phyloP scores from a whole-genome alignment of 2,113 vertebrate species.

The Thryonomys swinderianus region DNA sequence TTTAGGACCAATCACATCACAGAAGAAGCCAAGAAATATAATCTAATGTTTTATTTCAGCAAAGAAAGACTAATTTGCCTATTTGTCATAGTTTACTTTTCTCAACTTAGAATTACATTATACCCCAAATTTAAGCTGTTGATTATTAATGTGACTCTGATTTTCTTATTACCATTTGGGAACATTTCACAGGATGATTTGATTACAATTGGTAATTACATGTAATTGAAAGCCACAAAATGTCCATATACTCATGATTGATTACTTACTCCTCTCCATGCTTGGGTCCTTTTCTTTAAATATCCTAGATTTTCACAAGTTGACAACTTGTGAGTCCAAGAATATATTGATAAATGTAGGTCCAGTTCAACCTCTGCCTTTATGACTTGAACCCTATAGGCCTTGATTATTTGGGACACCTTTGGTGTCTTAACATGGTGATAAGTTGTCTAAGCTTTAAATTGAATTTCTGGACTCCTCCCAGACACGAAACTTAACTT shows the following conservation, averaged over 20 bases:
- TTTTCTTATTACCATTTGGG: background rate
- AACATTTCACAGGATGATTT: background rate
- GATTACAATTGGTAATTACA: background rate
- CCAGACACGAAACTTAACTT: background rate
- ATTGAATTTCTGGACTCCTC: background rate
- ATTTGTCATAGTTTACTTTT: background rate
- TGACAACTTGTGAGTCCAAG: background rate
- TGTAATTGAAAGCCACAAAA: background rate
- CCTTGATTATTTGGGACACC: background rate
- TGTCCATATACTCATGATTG: background rate
- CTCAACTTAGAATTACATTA: background rate
- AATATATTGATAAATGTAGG: background rate
- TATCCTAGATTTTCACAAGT: background rate
- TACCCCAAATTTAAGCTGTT: background rate
- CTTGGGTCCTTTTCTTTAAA: background rate
- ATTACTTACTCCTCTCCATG: background rate
- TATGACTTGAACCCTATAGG: background rate
- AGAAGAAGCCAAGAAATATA: background rate
- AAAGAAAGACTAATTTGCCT: background rate
- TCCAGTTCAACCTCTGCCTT: background rate
- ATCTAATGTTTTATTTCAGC: background rate
- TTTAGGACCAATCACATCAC: background rate
- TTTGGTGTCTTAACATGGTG: background rate
- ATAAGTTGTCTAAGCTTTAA: background rate
- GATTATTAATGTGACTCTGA: background rate